A percentile compares a stretch with the other conserved stretches of the same genome.
These are phyloP conservation scores for Acrocyrtus sp. DNA, from an alignment of 2,888 invertebrate genomes.

Conservation along the genomic window DNA sequence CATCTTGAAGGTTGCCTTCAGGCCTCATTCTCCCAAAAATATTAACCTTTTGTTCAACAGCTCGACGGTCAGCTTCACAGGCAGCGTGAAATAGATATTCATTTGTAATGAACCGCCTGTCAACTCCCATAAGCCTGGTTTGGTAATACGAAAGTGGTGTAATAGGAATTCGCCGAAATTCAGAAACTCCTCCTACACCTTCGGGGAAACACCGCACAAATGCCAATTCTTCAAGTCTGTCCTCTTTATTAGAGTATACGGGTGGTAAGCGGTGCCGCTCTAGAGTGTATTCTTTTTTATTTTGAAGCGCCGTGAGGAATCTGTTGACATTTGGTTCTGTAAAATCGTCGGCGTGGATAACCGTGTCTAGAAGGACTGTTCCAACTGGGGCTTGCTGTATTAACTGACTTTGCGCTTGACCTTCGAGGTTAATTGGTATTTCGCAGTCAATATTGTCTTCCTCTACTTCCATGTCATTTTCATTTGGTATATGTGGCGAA, in stretches of 20 bases:
- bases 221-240: conserved; percentile 13
- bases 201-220: conserved; percentile 32
- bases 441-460: neutral
- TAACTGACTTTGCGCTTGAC: neutral
- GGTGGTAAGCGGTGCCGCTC: neutral
- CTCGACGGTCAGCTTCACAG: neutral
- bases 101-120: neutral
- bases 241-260: conserved; percentile 8
- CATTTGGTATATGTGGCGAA: neutral
- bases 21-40: conserved; percentile 27
- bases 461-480: neutral
- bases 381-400: too few relatives aligned
- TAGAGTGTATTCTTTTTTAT: neutral
- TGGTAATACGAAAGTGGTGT: conserved; percentile 40
- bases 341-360: conserved; percentile 8
- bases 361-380: conserved; percentile 16
- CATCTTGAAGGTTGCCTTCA: neutral
- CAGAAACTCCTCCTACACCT: conserved; percentile 11
- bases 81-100: conserved; percentile 32
- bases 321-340: neutral
- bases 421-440: too few relatives aligned
- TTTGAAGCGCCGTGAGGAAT: neutral
- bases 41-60: conserved; percentile 30
- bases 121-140: conserved; percentile 19
- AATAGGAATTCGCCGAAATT: conserved; percentile 3